Conservation (phyloP, 2,113 vertebrate genomes). For the Microcebus lehilahytsara region DNA sequence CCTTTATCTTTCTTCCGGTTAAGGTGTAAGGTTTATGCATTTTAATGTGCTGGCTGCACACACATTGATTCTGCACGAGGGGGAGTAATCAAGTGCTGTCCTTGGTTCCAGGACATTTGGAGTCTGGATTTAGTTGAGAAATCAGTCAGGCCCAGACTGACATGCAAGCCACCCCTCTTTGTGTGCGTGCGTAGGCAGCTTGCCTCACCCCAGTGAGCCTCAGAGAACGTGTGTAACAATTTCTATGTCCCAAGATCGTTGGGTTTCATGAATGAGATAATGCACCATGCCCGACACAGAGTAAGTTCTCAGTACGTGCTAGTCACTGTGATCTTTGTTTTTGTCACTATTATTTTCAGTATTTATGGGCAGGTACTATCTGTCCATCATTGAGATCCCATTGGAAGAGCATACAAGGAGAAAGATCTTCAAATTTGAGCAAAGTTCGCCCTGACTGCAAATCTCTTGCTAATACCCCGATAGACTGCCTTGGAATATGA, state of each 20-base stretch:
- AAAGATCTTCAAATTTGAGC: background rate
- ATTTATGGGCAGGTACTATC: background rate
- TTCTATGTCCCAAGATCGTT: background rate
- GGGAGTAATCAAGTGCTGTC: background rate
- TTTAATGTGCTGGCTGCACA: background rate
- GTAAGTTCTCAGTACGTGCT: accelerated
- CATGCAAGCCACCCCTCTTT: background rate
- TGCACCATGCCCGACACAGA: accelerated
- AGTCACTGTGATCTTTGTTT: background rate
- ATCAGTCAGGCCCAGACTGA: background rate
- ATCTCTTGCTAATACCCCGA: background rate
- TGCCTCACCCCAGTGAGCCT: background rate
- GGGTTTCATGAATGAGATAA: background rate
- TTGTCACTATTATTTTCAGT: background rate
- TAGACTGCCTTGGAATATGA: background rate
- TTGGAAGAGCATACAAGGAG: background rate
- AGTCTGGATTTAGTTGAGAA: background rate
- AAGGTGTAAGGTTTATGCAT: background rate
- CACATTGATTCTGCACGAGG: background rate
- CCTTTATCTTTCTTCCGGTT: background rate
- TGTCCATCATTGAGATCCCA: background rate
- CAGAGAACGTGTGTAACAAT: accelerated
- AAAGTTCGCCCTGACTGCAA: background rate
- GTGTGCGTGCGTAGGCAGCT: accelerated
- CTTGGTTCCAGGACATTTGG: background rate